Evolutionary conservation across 30 jellyfish, hydroid and myxozoan genomes (phyloP).

Genomic region (Nemopilema nomurai): DNA sequence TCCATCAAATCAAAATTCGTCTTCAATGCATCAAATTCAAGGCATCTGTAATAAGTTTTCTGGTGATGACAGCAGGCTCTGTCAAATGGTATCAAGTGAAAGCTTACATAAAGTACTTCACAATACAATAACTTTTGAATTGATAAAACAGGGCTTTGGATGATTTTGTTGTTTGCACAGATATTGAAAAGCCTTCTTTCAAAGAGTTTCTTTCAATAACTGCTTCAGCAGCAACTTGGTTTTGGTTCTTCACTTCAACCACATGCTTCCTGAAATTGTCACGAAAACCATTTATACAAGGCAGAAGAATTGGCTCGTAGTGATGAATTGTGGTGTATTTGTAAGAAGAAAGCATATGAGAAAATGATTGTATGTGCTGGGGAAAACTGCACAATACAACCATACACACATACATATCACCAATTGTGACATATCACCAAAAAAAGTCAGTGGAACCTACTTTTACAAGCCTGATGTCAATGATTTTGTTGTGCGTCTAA

Average conservation of each 20-base stretch:
- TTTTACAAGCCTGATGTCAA: neutral
- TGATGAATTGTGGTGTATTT: neutral
- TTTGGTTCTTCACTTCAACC: neutral
- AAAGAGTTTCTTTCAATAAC: neutral
- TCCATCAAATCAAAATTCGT: too few species aligned
- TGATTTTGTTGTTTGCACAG: neutral
- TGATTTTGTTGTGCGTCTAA: neutral
- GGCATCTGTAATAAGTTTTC: too few species aligned
- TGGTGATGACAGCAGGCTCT: too few species aligned
- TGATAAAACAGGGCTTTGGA: too few species aligned
- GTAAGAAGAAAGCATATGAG: neutral
- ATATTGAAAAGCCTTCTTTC: neutral
- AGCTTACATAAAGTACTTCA: too few species aligned
- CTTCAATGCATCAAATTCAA: too few species aligned
- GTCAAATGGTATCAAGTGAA: too few species aligned
- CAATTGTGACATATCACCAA: too few species aligned
- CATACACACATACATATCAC: neutral
- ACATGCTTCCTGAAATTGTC: neutral
- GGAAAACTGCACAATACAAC: too few species aligned
- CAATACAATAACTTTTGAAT: too few species aligned
- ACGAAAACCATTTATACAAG: neutral
- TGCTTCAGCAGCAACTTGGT: neutral
- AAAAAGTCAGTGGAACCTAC: neutral
- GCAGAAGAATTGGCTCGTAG: neutral
- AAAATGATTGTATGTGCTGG: neutral